Evolutionary conservation across 1,140 invertebrate species (phyloP).

Genomic region (Diuraphis noxia): DNA sequence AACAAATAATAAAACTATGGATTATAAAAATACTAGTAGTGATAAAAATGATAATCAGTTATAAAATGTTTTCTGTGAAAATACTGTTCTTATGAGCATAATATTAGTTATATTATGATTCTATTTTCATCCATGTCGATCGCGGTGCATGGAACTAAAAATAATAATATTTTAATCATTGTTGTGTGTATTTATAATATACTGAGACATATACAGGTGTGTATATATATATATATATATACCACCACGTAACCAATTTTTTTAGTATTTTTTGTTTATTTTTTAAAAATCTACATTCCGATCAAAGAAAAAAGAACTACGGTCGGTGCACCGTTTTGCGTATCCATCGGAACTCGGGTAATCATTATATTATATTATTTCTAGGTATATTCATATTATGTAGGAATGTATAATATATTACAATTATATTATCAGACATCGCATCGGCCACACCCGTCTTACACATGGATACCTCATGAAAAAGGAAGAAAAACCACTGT

Average conservation of each 20-base stretch:
- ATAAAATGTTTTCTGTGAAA: not conserved
- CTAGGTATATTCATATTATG: not conserved
- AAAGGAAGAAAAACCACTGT: no score
- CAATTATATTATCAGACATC: no score
- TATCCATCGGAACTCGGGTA: not conserved
- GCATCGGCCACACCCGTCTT: no score
- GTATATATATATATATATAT: not conserved
- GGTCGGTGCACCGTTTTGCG: not conserved
- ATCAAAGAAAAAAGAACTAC: not conserved
- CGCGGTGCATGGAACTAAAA: not conserved
- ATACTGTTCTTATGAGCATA: not conserved
- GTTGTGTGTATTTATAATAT: not conserved
- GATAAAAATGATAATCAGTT: no score
- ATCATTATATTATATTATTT: not conserved
- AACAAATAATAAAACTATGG: no score
- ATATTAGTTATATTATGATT: not conserved
- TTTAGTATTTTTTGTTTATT: not conserved
- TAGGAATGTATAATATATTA: no score
- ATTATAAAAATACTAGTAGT: no score
- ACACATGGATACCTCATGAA: no score
- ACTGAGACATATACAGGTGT: no score
- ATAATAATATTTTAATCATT: not conserved
- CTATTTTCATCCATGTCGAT: not conserved
- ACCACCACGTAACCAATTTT: not conserved
- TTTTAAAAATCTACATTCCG: not conserved